Evolutionary conservation across 53 echinoderm and acorn worm species (phyloP).

Genomic region (Hippasteria phrygiana): DNA sequence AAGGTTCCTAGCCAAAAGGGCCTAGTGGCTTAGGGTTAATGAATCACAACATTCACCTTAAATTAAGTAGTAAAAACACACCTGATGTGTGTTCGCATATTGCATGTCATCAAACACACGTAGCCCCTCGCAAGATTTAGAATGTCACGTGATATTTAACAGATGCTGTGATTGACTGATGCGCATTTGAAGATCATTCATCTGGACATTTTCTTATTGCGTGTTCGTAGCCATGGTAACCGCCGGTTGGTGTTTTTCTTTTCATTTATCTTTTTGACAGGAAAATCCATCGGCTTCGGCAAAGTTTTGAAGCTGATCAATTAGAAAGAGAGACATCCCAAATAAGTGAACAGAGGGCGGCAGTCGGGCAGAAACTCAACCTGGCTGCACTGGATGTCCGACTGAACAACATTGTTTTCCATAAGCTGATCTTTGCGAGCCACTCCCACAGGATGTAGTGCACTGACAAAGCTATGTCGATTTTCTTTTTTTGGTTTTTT

Average conservation of each 20-base stretch:
- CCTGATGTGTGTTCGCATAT: too few species aligned
- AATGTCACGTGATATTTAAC: too few species aligned
- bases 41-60: too few species aligned
- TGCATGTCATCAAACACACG: too few species aligned
- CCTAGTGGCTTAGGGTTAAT: too few species aligned
- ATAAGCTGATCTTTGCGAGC: background rate
- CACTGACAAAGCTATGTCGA: background rate
- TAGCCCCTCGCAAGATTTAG: too few species aligned
- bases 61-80: too few species aligned
- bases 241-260: background rate
- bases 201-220: too few species aligned
- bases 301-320: constrained; percentile 87
- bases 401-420: background rate
- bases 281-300: constrained; percentile 95
- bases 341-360: background rate
- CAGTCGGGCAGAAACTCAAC: background rate
- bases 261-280: constrained; percentile 63
- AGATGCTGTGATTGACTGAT: too few species aligned
- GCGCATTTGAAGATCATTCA: too few species aligned
- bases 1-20: too few species aligned
- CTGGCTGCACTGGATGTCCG: background rate
- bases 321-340: background rate
- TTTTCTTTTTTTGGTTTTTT: background rate
- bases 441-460: background rate
- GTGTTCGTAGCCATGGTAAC: too few species aligned